A percentile compares a stretch with the other conserved stretches of the same genome.
These are phyloP conservation scores for Colossoma macropomum DNA, from an alignment of 2,113 vertebrate genomes.

Conservation along the genomic window DNA sequence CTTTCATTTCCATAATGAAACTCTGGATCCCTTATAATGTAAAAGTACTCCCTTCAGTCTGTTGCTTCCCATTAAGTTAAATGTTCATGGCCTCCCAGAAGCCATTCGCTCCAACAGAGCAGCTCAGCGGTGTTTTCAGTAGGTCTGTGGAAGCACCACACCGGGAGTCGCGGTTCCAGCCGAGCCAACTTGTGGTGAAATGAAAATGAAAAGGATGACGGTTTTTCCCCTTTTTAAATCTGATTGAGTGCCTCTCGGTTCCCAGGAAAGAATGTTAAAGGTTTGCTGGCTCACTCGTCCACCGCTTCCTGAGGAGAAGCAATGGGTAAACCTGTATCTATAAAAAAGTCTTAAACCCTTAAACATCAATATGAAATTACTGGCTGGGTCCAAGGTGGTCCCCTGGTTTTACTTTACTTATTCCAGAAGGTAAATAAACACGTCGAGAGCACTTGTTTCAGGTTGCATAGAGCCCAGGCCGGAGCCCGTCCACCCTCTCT, in stretches of 20 bases:
- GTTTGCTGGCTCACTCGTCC: conserved; percentile 28
- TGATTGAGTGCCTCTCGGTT: conserved; percentile 35
- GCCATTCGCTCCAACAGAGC: background rate
- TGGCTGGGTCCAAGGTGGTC: conserved; percentile 49
- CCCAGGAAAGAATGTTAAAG: conserved; percentile 32
- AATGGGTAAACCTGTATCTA: conserved; percentile 3
- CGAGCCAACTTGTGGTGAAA: conserved; percentile 37
- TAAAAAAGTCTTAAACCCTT: conserved; percentile 49
- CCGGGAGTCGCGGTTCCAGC: conserved; percentile 4
- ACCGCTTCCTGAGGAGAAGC: conserved; percentile 32
- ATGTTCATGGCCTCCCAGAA: background rate
- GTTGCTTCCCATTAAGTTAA: conserved; percentile 35
- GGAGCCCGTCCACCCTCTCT: conserved; percentile 30
- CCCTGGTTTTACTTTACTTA: conserved; percentile 50
- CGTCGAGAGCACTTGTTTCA: conserved; percentile 19
- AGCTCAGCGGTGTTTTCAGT: conserved; percentile 37
- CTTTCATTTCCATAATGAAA: conserved; percentile 28
- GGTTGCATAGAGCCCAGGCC: conserved; percentile 3
- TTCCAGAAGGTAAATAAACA: conserved; percentile 55
- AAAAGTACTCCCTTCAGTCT: conserved; percentile 17
- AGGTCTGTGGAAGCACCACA: conserved; percentile 15
- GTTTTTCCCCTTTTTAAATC: conserved; percentile 40
- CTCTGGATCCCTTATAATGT: conserved; percentile 23
- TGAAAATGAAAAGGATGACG: conserved; percentile 41
- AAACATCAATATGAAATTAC: conserved; percentile 50